phyloP scores from a whole-genome alignment of 2,113 vertebrate genomes.

The Oryzias melastigma region DNA sequence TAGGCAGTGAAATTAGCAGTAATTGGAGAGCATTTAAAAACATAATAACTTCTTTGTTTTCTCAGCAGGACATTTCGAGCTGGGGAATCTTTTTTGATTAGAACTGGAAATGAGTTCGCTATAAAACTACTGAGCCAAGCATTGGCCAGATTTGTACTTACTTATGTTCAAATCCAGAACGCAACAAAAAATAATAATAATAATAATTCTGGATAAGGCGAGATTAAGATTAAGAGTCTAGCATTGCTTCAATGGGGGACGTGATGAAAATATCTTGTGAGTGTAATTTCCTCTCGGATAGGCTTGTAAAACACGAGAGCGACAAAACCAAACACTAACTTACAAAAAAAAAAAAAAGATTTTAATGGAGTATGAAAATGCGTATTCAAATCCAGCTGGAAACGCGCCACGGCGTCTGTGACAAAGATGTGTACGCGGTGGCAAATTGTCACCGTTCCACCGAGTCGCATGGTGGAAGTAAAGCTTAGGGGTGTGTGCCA shows the following conservation, averaged over 20 bases:
- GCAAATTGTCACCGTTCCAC: slow-evolving; percentile 61
- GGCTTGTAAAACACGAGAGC: slow-evolving; percentile 43
- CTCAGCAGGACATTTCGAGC: slow-evolving; percentile 53
- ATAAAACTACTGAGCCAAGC: slow-evolving; percentile 65
- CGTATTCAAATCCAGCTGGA: slow-evolving; percentile 63
- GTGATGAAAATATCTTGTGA: slow-evolving; percentile 34
- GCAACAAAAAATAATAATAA: slow-evolving; percentile 8
- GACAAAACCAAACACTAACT: slow-evolving; percentile 45
- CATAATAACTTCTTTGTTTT: slow-evolving; percentile 71
- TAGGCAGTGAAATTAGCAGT: slow-evolving; percentile 65
- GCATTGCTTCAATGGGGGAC: slow-evolving; percentile 21
- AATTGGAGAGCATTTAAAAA: slow-evolving; percentile 75
- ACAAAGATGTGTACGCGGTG: slow-evolving; percentile 53
- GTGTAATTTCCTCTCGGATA: slow-evolving; percentile 33
- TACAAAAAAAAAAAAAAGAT: slow-evolving; percentile 31
- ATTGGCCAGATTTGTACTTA: slow-evolving; percentile 26
- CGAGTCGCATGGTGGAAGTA: slow-evolving; percentile 52
- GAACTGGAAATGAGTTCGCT: slow-evolving; percentile 67
- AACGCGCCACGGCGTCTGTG: slow-evolving; percentile 51
- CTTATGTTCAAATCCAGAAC: slow-evolving; percentile 41
- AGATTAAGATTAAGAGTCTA: slow-evolving; percentile 37
- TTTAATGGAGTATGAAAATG: slow-evolving; percentile 63
- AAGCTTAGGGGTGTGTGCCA: slow-evolving; percentile 63
- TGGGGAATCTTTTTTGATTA: slow-evolving; percentile 66
- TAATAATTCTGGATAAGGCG: slow-evolving; percentile 33